Evolutionary conservation across 2,888 invertebrate genomes (phyloP), one percentile per base, ranked within the genome.

Genomic region (Beris morrisii): DNA sequence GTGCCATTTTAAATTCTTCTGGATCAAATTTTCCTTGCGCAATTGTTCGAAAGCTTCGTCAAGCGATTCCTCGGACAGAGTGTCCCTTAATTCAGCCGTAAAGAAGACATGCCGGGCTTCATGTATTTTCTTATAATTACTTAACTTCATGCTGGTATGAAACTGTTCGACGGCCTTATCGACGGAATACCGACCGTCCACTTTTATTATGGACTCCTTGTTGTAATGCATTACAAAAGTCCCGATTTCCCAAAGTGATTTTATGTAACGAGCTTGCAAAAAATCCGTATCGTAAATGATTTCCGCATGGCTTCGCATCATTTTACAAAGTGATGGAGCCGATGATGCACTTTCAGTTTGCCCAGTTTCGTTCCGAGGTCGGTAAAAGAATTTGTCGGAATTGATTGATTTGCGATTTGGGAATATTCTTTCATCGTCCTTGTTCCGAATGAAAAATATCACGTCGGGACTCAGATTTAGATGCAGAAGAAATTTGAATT

Each of bases 1-100:
- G 52, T 74, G 74, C 83, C 83, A 84, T 68, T 78, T 78, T 70
- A 79, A 83, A 69, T 73, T 72, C 0, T 74, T 70, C 28, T 76
- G 76, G 12, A 79, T 72, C 11, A 38, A 56, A 7, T 44, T 12
- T 15, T 56, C 4, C 15, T 44, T 22, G 15, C 56, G 43, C 4
- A 56, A 22, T 9, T 11, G 4, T n/a, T 56, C 56, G 13, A 56
- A 43, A 0, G 4, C 4, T 56, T 56, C 4, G 4, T 12, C 43
- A 4, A 31, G 28, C 4, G 56, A 11, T 12, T 43, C 3, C 5
- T 5, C 6, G 11, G 43, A 13, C 5, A 56, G 4, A 1, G 4
- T 2, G 11, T 12, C 9, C 22, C 13, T 13, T 3, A 44, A 9
- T 6, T 22, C 22, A 5, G 4, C 15, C 5, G 5, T 31, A 4